A percentile compares a stretch with the other conserved stretches of the same genome.
Evolutionary conservation across 2,113 vertebrate species (phyloP).

Genomic region (Loxodonta africana): DNA sequence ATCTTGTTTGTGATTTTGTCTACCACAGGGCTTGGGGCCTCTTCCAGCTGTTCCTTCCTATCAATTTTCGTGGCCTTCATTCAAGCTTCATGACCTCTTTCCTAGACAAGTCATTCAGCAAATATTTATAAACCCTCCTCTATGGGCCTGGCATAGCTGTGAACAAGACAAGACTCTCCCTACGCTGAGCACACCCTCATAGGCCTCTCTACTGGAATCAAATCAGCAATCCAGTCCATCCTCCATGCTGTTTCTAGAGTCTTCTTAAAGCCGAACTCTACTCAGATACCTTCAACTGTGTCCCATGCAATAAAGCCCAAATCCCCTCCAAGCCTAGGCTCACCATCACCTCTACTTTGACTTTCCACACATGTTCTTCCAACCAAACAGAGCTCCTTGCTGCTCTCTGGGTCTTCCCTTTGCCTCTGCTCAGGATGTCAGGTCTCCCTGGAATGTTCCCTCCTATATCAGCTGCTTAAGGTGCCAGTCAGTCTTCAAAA

Average conservation of each 20-base stretch:
- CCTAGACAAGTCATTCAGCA: not conserved
- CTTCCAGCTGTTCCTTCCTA: constrained; percentile 30
- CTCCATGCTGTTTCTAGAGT: not conserved
- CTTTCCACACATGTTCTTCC: not conserved
- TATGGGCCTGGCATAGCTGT: fast-evolving
- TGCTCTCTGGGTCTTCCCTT: fast-evolving
- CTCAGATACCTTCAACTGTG: not conserved
- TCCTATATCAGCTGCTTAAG: not conserved
- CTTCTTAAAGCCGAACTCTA: not conserved
- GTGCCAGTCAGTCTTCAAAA: not conserved
- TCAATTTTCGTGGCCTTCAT: not conserved
- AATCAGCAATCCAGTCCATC: not conserved
- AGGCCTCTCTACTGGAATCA: not conserved
- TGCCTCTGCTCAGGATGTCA: not conserved
- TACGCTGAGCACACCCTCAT: not conserved
- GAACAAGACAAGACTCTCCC: not conserved
- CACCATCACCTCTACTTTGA: not conserved
- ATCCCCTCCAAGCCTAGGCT: not conserved
- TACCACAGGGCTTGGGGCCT: not conserved
- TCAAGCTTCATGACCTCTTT: constrained; percentile 40
- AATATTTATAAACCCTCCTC: not conserved
- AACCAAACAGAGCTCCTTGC: not conserved
- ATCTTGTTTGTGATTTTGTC: not conserved
- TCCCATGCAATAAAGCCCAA: not conserved
- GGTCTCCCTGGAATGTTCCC: not conserved